A percentile compares a stretch with the other conserved stretches of the same genome.
Evolutionary conservation across 2,797 vertebrate species (phyloP).

Genomic region (Scolopax rusticola): DNA sequence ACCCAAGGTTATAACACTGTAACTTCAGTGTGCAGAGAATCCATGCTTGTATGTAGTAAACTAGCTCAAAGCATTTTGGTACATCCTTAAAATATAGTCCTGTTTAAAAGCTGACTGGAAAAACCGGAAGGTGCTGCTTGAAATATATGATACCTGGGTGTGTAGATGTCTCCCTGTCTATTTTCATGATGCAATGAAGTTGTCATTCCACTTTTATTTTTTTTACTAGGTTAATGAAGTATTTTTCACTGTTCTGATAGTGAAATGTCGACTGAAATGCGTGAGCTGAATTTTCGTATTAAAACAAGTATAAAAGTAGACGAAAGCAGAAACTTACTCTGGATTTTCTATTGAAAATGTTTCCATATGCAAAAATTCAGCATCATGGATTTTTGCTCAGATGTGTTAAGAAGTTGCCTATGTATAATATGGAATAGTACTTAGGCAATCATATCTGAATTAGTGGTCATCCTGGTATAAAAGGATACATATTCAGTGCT

Average conservation of each 20-base stretch:
- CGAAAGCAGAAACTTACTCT: not conserved
- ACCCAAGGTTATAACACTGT: not conserved
- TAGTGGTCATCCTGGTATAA: not conserved
- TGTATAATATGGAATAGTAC: not conserved
- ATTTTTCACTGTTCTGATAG: not conserved
- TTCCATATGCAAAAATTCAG: not conserved
- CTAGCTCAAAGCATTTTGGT: not conserved
- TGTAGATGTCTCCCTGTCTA: constrained; percentile 34
- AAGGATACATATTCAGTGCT: not conserved
- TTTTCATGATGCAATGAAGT: constrained; percentile 39
- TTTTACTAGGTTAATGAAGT: not conserved
- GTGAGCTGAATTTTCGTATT: not conserved
- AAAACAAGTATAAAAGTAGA: not conserved
- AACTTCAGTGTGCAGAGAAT: not conserved
- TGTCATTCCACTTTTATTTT: not conserved
- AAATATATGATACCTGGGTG: constrained; percentile 45
- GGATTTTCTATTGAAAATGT: not conserved
- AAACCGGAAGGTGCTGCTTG: constrained; percentile 60
- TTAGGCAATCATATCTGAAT: not conserved
- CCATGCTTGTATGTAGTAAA: not conserved
- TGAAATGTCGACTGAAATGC: not conserved
- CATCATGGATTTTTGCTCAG: not conserved
- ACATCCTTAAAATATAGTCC: not conserved
- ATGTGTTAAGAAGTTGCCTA: not conserved
- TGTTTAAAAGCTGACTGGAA: constrained; percentile 54